Evolutionary conservation across 2,797 vertebrate species (phyloP), one percentile per base, ranked within the genome.

Genomic region (Melopsittacus undulatus): DNA sequence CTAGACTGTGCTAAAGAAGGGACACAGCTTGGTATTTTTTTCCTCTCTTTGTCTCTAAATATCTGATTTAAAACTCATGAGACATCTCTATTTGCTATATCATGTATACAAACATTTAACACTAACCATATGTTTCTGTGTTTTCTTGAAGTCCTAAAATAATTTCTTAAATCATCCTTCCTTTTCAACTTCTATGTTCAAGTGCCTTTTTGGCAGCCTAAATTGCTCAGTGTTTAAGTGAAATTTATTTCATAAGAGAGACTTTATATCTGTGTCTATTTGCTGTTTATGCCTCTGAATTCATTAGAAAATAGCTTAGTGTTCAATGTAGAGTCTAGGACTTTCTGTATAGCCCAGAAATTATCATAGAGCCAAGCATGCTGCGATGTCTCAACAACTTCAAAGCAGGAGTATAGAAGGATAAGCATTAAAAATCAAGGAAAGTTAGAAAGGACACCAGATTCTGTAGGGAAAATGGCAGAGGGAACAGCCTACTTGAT

Each of bases 21-120:
- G 48, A 66, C 30, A 18, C 9, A 43, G 30, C 3, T 1, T 48
- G 21, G 10, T 48, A 3, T 17, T 43, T 54, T 66, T 84, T 84
- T 10, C 26, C 42, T 70, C 38, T 59, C 45, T 45, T 95, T 76
- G 38, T 81, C 46, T 61, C 43, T 73, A 64, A 75, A 52, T 69
- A 74, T 54, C 51, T n/a, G 19, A 82, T 64, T 94, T 56, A 49
- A 94, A 95, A 61, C 54, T 38, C 57, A 5, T 19, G 76, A 89
- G 57, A 59, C 79, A 59, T 69, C 45, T 72, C 66, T 86, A 36
- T 94, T 90, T 93, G 87, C 45, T 51, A 1, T 66, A 52, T 45
- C 49, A 10, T 24, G 42, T 92, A 13, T 81, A 93, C 87, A 94
- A 91, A 94, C 81, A 94, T 94, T 93, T 93, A 92, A 82, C 82